Evolutionary conservation across 2,113 vertebrate species (phyloP).

Genomic region (Ophiodon elongatus): DNA sequence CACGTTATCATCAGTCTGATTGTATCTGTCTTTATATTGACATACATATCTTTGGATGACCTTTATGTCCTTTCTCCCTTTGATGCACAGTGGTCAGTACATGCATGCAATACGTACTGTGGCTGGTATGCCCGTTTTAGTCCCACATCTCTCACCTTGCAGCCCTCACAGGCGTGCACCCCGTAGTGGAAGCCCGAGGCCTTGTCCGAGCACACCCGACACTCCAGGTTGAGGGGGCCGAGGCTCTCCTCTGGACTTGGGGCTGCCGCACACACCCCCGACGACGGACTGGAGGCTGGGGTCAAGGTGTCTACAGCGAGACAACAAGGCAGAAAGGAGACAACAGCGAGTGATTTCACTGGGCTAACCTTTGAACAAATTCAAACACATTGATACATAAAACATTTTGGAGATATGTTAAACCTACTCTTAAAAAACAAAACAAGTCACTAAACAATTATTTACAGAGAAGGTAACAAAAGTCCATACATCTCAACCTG

Average conservation of each 20-base stretch:
- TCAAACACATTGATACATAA: background rate
- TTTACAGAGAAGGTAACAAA: background rate
- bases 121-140: background rate
- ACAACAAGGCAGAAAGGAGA: background rate
- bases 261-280: constrained; percentile 75
- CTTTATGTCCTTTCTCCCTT: background rate
- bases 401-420: background rate
- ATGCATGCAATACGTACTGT: background rate
- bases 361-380: background rate
- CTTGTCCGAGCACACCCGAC: constrained; percentile 94
- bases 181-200: constrained; percentile 98
- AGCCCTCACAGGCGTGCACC: constrained; percentile 98
- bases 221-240: constrained; percentile 90
- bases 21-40: background rate
- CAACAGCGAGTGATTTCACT: background rate
- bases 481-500: background rate
- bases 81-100: background rate
- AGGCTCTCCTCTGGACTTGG: constrained; percentile 77
- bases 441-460: background rate
- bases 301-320: constrained; percentile 89
- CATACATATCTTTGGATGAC: background rate
- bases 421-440: background rate
- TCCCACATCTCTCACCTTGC: constrained; percentile 89
- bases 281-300: constrained; percentile 93
- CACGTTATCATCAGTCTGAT: background rate